phyloP scores from a whole-genome alignment of 2,113 vertebrate genomes.

The Chlorodrepanis virens region DNA sequence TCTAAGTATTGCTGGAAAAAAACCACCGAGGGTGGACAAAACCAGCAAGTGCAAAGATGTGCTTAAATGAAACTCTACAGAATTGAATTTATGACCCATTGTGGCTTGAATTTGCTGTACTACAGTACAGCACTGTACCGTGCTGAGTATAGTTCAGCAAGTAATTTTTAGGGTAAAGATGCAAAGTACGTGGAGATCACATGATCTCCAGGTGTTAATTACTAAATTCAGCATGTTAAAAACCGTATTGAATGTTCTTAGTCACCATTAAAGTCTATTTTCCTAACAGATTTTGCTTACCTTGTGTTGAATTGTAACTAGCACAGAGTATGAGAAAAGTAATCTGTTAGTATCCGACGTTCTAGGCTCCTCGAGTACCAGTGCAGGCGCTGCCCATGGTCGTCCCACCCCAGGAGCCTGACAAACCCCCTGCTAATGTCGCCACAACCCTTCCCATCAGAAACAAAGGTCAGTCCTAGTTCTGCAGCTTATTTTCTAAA shows the following conservation, averaged over 20 bases:
- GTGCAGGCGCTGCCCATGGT: constrained; percentile 99
- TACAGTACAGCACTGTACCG: rapidly evolving
- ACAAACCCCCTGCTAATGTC: constrained; percentile 94
- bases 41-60: neutral
- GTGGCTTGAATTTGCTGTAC: neutral
- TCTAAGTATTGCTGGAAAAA: neutral
- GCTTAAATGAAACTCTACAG: neutral
- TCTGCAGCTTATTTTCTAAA: constrained; percentile 46
- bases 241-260: rapidly evolving
- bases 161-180: neutral
- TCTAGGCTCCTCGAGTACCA: constrained; percentile 97
- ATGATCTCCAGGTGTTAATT: neutral
- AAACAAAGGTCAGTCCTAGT: constrained; percentile 89
- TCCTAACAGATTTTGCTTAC: constrained; percentile 12
- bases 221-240: neutral
- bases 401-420: constrained; percentile 97
- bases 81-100: neutral
- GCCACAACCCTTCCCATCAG: constrained; percentile 89
- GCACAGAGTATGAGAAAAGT: constrained; percentile 30
- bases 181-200: rapidly evolving
- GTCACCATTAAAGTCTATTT: neutral
- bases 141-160: neutral
- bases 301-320: neutral
- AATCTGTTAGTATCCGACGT: constrained; percentile 38
- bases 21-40: rapidly evolving